Base-by-base conservation (phyloP, 2,888 invertebrate species). In the Phyto melanocephala region DNA sequence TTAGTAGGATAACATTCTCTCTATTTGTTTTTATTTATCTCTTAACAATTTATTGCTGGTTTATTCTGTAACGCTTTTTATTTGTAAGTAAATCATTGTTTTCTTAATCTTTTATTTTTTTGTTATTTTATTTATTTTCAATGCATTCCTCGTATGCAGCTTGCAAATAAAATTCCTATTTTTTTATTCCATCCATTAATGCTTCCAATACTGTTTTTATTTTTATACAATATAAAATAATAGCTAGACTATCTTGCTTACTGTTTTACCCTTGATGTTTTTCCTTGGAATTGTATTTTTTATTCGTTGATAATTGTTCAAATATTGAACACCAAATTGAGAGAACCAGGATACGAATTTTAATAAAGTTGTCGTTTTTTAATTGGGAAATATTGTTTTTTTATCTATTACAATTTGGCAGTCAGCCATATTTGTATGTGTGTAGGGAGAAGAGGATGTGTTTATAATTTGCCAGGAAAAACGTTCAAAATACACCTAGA, bases 101-200 rank as follows among this genome's bases (percentile, higher is more conserved):
- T 15, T 33, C 28, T 28, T 62, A 63, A 74, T 65, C 74, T 22
- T 11, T 17, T n/a, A n/a, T n/a, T n/a, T n/a, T n/a, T n/a, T n/a
- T n/a, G n/a, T n/a, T n/a, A n/a, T n/a, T n/a, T n/a, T 56, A 45
- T n/a, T 74, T 74, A 65, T 74, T 56, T 56, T 63, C 33, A 15
- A 35, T 52, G 28, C 40, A 17, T 52, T 11, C 47, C 17, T 15
- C 35, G 15, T 42, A n/a, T 54, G 54, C 35, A 56, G 17, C 33
- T 40, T 8, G 42, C n/a, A 15, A 6, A 47, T n/a, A 17, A 40
- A 42, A 40, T 24, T 8, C 10, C 40, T 15, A 24, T 54, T 37
- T 67, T 5, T 17, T 4, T 22, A 13, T 20, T 11, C 22, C 6
- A 52, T 35, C n/a, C 65, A 40, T 52, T 54, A 68, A 70, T 70